Evolutionary conservation across 2,888 invertebrate species (phyloP), one percentile per base, ranked within the genome.

Genomic region (Serrognathus titanus): DNA sequence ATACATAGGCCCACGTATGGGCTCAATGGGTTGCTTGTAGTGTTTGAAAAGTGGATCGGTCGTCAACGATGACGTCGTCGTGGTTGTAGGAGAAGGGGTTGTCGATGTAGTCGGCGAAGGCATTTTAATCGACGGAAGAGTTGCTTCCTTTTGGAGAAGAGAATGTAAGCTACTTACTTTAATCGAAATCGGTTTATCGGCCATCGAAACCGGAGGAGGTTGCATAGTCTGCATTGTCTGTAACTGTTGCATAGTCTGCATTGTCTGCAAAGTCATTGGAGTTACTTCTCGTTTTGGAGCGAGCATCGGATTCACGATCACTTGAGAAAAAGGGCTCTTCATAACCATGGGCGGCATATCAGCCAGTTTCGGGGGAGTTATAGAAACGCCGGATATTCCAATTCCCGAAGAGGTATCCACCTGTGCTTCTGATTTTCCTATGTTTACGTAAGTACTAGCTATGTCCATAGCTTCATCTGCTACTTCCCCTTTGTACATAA

Each of bases 1-100:
- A 69, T 90, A 90, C 83, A 88, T 80, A 1, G 86, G 86, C 0
- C 84, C 83, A 53, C 78, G 71, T 1, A 84, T 76, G 0, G 89
- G 86, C 51, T 84, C 81, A 2, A 79, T 77, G 0, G 86, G 83
- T 62, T 84, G 82, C 67, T 84, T 84, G 66, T 85, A 84, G 60
- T 85, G 82, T 45, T 83, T 82, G 71, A 85, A 85, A 10, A 85
- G 73, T 0, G 84, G 80, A 71, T 86, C 85, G 0, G 84, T 83
- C 13, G 84, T 83, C 57, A 84, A 74, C 60, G 83, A 81, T 10
- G 79, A 69, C 1, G 78, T 76, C 45, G 82, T 79, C 0, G 82
- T 80, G 48, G 81, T 80, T 4, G 80, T 79, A 62, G 77, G 78
- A 47, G 81, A 77, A 71, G 79, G 79, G 60, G 70, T 66, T 8